Evolutionary conservation across 2,797 vertebrate species (phyloP).

Genomic region (Gobionotothen gibberifrons): DNA sequence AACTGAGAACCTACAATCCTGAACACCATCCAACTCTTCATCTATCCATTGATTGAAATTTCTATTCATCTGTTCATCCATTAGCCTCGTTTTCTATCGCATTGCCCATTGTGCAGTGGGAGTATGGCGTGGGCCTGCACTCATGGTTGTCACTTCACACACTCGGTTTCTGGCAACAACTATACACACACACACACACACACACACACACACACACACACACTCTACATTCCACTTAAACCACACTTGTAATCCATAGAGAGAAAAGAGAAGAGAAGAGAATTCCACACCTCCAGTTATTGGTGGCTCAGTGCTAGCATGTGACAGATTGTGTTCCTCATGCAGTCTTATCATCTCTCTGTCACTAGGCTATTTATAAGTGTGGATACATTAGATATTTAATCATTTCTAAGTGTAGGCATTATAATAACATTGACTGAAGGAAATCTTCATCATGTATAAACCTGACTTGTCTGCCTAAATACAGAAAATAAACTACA

Average conservation of each 20-base stretch:
- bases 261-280: conserved; percentile 40
- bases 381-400: neutral
- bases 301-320: conserved; percentile 39
- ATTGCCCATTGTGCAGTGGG: conserved; percentile 57
- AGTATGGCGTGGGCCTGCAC: conserved; percentile 61
- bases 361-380: neutral
- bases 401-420: neutral
- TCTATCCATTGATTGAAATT: conserved; percentile 53
- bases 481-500: neutral
- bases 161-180: conserved; percentile 39
- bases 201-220: neutral
- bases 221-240: conserved; percentile 21
- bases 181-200: too few species aligned
- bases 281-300: conserved; percentile 63
- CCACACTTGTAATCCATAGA: conserved; percentile 60
- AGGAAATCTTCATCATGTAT: neutral
- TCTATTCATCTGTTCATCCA: conserved; percentile 55
- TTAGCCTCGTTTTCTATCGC: conserved; percentile 48
- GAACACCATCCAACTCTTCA: conserved; percentile 47
- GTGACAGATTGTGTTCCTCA: conserved; percentile 60
- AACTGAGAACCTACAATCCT: conserved; percentile 38
- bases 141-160: conserved; percentile 63
- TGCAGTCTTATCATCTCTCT: conserved; percentile 6
- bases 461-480: neutral
- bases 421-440: neutral